Evolutionary conservation across 2,113 vertebrate genomes (phyloP), one percentile per base, ranked within the genome.

Genomic region (Megaleporinus macrocephalus): DNA sequence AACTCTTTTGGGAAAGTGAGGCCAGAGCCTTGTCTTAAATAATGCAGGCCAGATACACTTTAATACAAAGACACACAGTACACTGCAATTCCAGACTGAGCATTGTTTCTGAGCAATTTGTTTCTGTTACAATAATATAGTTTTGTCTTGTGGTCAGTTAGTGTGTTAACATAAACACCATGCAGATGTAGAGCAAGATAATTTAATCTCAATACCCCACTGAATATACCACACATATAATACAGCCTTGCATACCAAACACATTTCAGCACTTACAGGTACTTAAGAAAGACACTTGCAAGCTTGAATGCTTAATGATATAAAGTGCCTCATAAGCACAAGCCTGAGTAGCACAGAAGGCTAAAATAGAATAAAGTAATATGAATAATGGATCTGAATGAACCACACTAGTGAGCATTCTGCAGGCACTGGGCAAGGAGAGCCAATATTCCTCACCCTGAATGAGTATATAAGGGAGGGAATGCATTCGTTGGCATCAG

Each of bases 221-320:
- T 9, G 15, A 20, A n/a, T 3, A 0, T 68, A 41, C 16, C 18
- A 41, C 2, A 49, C 41, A 24, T 14, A 24, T 70, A 41, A 44
- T 70, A 57, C 6, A 57, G 30, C 18, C 26, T 70, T 22, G 33
- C 22, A 44, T 70, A 2, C 66, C 12, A 44, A 24, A 7, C 1
- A 68, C 66, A 70, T 24, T 44, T 22, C 16, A 70, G 24, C 20
- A 13, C 66, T 13, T 24, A 22, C n/a, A n/a, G n/a, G n/a, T n/a
- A n/a, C n/a, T n/a, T 5, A 11, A 14, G 9, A 68, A 2, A 68
- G 29, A 68, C n/a, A 20, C 20, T 14, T 41, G 18, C 5, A 22
- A 24, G 20, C 36, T 70, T 24, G 66, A 70, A 70, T 44, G 41
- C 22, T n/a, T 70, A 44, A 70, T 44, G 22, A 70, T n/a, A 70